Evolutionary conservation across 2,888 invertebrate species (phyloP).

Genomic region (Thysanoteuthis rhombus): DNA sequence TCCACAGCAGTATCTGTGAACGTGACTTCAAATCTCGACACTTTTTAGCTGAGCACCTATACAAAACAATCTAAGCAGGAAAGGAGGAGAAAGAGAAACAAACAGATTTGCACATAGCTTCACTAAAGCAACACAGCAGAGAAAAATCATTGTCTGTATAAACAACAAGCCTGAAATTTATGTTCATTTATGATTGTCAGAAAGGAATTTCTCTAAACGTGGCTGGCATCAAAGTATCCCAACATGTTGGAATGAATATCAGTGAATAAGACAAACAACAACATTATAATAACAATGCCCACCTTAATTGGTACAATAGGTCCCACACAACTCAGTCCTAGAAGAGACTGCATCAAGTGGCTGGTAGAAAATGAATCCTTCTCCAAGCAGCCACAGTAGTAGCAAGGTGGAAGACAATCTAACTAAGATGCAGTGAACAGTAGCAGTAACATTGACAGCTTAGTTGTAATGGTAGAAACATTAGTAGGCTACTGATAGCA

Average conservation of each 20-base stretch:
- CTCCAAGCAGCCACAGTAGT: slow-evolving; percentile 21
- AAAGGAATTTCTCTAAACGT: neutral
- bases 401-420: slow-evolving; percentile 23
- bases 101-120: slow-evolving; percentile 12
- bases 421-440: neutral
- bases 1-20: neutral
- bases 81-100: neutral
- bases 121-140: neutral
- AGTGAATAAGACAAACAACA: neutral
- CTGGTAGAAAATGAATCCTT: slow-evolving; percentile 17
- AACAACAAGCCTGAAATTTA: neutral
- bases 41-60: neutral
- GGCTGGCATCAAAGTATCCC: neutral
- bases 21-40: neutral
- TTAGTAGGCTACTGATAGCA: neutral
- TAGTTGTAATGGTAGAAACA: neutral
- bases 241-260: neutral
- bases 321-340: slow-evolving; percentile 28
- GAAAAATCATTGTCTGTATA: neutral
- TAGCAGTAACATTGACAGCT: neutral
- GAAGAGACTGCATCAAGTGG: slow-evolving; percentile 21
- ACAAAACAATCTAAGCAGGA: neutral
- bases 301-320: slow-evolving; percentile 28
- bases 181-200: slow-evolving; percentile 12
- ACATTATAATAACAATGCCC: slow-evolving; percentile 13